Base-by-base conservation (phyloP, 2,888 invertebrate genomes). In the Lucinisca nassula region DNA sequence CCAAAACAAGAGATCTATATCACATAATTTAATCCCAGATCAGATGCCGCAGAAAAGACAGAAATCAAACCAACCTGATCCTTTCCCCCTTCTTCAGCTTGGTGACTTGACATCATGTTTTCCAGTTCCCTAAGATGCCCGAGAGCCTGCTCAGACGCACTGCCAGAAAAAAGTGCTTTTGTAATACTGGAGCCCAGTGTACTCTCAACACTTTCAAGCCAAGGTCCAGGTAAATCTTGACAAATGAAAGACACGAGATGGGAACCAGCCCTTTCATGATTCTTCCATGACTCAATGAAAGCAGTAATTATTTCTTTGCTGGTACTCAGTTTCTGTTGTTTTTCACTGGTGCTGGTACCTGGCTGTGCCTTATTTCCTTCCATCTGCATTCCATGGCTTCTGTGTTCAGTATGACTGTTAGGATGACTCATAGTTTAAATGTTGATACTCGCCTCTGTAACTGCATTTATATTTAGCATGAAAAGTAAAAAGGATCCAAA, bases 91-190 rank as follows among this genome's bases (percentile, higher is more conserved):
- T 12, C 58, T n/a, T 58, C 27, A n/a, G 4, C 58, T 27, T 24
- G 58, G 8, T 27, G 21, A 58, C 84, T 72, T 21, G 76, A 32
- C 80, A 84, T 40, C 30, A 84, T 40, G 61, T 76, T 80, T 27
- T 89, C 89, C 45, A 89, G 82, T 49, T 89, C 87, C 77, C 83
- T 82, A n/a, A 89, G 32, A 12, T 82, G 79, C 70, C 89, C 82
- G 78, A 89, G 89, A 80, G 87, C 89, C 84, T 85, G 89, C 87
- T 89, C 89, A 0, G 89, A 89, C 70, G 82, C 83, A 38, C 87
- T 82, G 49, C 86, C 87, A 27, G 79, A 84, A 80, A 89, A 89
- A 61, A 89, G 77, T 37, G 55, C n/a, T 6, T 27, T 70, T 1
- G 51, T 17, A 4, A 67, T 17, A 35, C 35, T 10, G 3, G 89